Base-by-base conservation (phyloP, 1,140 invertebrate species). In the Ips typographus region DNA sequence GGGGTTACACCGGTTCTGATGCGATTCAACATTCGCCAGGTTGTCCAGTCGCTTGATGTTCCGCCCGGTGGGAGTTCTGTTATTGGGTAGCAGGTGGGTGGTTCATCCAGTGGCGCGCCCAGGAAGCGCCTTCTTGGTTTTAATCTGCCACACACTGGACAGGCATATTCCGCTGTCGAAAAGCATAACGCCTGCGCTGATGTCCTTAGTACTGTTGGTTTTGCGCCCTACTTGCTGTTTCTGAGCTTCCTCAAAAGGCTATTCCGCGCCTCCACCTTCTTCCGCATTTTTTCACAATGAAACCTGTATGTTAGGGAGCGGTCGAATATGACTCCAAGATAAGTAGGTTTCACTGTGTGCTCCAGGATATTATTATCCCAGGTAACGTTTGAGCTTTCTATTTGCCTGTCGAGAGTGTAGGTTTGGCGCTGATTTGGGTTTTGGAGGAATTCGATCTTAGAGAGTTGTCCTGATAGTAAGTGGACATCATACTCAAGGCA, bases 291-390 rank as follows among this genome's bases (percentile, higher is more conserved):
- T 40, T 64, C 62, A 37, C 62, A 64, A 40, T 64, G 49, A 37
- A 52, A 53, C 42, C 8, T 64, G 62, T 64, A 64, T 40, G 62
- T 64, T 49, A 53, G 39, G n/a, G 40, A 62, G n/a, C 60, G 40
- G 43, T 47, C 60, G 8, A 62, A 38, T 47, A 37, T 47, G 39
- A 62, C 42, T 40, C 42, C 60, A 8, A 62, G 60, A 40, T 62
- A n/a, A 1, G 60, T 62, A 37, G 60, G 43, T 47, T 62, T 44
- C 8, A 1, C 60, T 5, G 60, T 62, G 43, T 62, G 43, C 43
- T 62, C 60, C 37, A 62, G 8, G 4, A 1, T 47, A 44, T 4
- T 47, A 43, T 47, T 43, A 47, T 62, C 47, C 43, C 60, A 62
- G 60, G 7, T 44, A 40, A 62, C 40, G 37, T 40, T n/a, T 59